Conservation (phyloP, 2,888 invertebrate genomes). For the Agrilus mali region DNA sequence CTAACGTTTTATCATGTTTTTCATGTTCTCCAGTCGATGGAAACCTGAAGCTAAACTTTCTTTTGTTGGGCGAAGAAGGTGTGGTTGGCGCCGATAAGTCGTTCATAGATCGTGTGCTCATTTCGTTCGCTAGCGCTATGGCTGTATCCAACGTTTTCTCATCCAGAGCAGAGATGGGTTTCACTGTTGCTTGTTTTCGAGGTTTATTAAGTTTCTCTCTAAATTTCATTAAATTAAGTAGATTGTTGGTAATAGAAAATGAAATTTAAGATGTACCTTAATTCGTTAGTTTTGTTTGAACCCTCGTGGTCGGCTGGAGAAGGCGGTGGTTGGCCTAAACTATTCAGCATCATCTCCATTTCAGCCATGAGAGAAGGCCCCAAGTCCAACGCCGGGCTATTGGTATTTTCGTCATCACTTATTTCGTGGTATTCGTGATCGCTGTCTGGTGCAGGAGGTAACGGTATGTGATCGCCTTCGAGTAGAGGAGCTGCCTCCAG, state of each 20-base stretch:
- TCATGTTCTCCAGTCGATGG: constrained; percentile 34
- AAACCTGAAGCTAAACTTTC: constrained; percentile 71
- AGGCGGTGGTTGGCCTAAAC: constrained; percentile 29
- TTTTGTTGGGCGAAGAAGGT: constrained; percentile 53
- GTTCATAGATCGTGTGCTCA: constrained; percentile 63
- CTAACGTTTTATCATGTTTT: constrained; percentile 42
- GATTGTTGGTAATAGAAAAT: too few relatives aligned
- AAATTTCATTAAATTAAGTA: too few relatives aligned
- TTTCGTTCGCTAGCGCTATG: constrained; percentile 85
- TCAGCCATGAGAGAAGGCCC: constrained; percentile 85
- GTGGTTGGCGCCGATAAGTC: constrained; percentile 41
- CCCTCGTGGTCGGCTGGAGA: constrained; percentile 33
- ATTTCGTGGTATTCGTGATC: constrained; percentile 76
- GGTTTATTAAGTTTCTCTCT: constrained; percentile 39
- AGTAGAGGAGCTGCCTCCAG: constrained; percentile 55
- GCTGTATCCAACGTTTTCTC: constrained; percentile 84
- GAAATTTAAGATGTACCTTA: constrained; percentile 23
- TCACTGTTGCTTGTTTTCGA: constrained; percentile 48
- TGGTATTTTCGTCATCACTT: constrained; percentile 59
- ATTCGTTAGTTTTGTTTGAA: constrained; percentile 57
- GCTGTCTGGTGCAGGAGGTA: constrained; percentile 31
- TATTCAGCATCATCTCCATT: constrained; percentile 79
- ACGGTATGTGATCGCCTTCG: constrained; percentile 27
- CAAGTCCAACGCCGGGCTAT: constrained; percentile 52
- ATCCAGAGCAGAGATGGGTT: constrained; percentile 88